Base-by-base conservation (phyloP, 2,113 vertebrate genomes). In the Xerus inauris region DNA sequence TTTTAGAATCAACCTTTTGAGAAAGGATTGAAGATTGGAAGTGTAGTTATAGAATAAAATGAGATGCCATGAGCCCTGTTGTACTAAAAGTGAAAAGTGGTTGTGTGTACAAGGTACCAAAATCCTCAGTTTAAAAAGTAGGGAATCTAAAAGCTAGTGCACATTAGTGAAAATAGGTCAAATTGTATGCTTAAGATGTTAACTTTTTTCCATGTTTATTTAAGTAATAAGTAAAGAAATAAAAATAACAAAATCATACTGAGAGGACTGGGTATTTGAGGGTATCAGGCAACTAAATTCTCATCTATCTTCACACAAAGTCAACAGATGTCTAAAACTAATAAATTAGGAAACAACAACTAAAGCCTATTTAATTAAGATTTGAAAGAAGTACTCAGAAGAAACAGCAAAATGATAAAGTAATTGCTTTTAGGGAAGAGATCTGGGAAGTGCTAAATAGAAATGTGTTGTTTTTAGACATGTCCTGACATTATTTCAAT, bases 201-300 rank as follows among this genome's bases (percentile, higher is more conserved):
- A 67, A 17, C 4, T 65, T 38, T 71, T 81, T 13, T 12, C 40
- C 57, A 13, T 42, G 30, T 62, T 85, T 84, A 89, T 82, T 80
- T 86, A 83, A 65, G 17, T 94, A 85, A 81, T 5, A 54, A 85
- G 14, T 82, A 64, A 92, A 85, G 14, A 87, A 64, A 92, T 32
- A 94, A n/a, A 73, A 76, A 47, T 57, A 51, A 20, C 47, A 47
- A 45, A 67, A 89, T 62, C 54, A 64, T 26, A 40, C 75, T 62
- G 1, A 13, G 24, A 93, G 35, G 62, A 71, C 71, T 38, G 11
- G 35, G 54, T 8, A 72, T 6, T 1, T 40, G 7, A 71, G 45
- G 47, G 9, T 54, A 45, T 32, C 9, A 76, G 28, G 80, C 69
- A 87, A 77, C 32, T 72, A 76, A 42, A 38, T 65, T 51, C 45